These are phyloP conservation scores for Eumerus sabulonum DNA, from an alignment of 2,888 invertebrate genomes.

Conservation along the genomic window DNA sequence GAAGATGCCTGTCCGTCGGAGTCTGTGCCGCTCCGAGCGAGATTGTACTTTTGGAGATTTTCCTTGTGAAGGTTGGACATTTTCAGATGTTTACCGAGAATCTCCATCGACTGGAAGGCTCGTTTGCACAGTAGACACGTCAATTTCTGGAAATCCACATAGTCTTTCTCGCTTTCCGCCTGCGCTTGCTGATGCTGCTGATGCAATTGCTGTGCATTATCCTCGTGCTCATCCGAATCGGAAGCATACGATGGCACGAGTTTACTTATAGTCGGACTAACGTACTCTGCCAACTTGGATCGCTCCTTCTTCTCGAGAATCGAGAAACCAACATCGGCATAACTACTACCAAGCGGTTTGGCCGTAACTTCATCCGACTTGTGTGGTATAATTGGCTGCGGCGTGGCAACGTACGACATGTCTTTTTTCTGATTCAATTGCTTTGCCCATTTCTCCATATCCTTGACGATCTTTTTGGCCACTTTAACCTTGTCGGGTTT, in stretches of 20 bases:
- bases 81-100: conserved; percentile 93
- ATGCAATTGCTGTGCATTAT: conserved; percentile 71
- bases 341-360: conserved; percentile 80
- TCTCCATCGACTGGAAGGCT: conserved; percentile 94
- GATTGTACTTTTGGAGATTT: conserved; percentile 83
- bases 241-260: conserved; percentile 89
- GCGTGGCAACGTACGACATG: conserved; percentile 76
- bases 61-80: conserved; percentile 96
- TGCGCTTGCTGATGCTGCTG: conserved; percentile 73
- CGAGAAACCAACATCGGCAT: conserved; percentile 96
- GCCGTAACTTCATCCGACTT: conserved; percentile 70
- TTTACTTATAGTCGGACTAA: conserved; percentile 78
- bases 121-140: conserved; percentile 97
- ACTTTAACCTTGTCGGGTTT: conserved; percentile 97
- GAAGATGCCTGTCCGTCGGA: conserved; percentile 60
- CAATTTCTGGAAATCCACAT: conserved; percentile 92
- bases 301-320: conserved; percentile 89
- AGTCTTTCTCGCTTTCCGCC: conserved; percentile 83
- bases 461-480: conserved; percentile 98
- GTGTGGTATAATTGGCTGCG: conserved; percentile 73
- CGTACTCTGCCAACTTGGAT: conserved; percentile 74
- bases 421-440: conserved; percentile 98
- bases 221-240: conserved; percentile 80
- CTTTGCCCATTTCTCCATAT: conserved; percentile 94
- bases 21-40: conserved; percentile 71